Evolutionary conservation across 2,888 invertebrate species (phyloP), one percentile per base, ranked within the genome.

Genomic region (Drosophila phalerata): DNA sequence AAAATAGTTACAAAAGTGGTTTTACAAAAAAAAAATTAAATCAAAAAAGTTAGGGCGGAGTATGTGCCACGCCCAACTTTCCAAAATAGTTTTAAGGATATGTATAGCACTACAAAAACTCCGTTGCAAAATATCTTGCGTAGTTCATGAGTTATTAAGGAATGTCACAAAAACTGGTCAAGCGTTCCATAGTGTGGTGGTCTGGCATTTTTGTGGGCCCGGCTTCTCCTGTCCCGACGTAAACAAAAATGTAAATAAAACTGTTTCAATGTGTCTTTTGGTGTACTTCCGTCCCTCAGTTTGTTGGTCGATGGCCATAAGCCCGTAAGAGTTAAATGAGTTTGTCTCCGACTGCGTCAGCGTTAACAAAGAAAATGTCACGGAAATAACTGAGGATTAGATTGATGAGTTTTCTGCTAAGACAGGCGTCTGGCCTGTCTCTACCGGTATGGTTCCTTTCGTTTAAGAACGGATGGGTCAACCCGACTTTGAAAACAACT

Each of bases 351-450:
- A 69, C 74, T 60, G 65, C 62, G 56, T 66, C 65, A 74, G 64
- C 67, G 79, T 70, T 73, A 83, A 79, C 83, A 85, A 83, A 79
- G 86, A 85, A 84, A 81, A 83, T 81, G 86, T 83, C 86, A 84
- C 86, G 81, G 83, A 84, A 84, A 85, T 85, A 85, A 74, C 86
- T 81, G 79, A 77, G 86, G 83, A 84, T 84, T 85, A 84, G 83
- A 84, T 84, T 84, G 86, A 84, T 84, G 83, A 84, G 83, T 83
- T 85, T 85, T 68, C 71, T 72, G 81, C 76, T 71, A 85, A 81
- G 81, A 81, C 79, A 80, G 67, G 72, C 74, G 57, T 42, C 48
- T 63, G 37, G 22, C 61, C 65, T 40, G 32, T n/a, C 48, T 17
- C 34, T 22, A 30, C 38, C 32, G 8, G 19, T 42, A 34, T 9